Evolutionary conservation across 30 jellyfish, hydroid and myxozoan species (phyloP).

Genomic region (Pseudorhiza aurosa): DNA sequence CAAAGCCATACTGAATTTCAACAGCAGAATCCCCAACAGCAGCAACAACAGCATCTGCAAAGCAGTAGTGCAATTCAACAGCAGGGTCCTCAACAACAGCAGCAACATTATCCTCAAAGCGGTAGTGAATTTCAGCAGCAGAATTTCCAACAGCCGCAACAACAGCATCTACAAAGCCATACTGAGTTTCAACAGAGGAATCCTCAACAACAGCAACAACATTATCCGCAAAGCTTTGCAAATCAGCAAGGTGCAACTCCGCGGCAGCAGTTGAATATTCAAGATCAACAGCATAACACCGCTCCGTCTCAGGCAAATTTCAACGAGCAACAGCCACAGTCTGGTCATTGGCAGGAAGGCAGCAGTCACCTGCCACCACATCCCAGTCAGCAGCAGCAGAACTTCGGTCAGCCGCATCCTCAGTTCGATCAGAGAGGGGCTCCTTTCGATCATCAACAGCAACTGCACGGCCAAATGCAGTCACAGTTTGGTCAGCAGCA

Average conservation of each 20-base stretch:
- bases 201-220: not conserved
- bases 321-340: conserved; percentile 27
- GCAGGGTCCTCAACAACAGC: conserved; percentile 15
- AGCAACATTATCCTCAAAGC: conserved; percentile 4
- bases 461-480: conserved; percentile 8
- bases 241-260: too few relatives aligned
- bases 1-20: not conserved
- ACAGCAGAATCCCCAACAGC: conserved; percentile 9
- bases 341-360: conserved; percentile 4
- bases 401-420: not conserved
- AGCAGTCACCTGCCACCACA: not conserved
- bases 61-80: too few relatives aligned
- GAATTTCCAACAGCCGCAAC: not conserved
- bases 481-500: conserved; percentile 22
- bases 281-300: not conserved
- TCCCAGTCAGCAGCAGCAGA: conserved; percentile 1
- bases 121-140: not conserved
- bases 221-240: not conserved
- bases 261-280: not conserved
- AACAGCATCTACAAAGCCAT: not conserved
- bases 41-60: conserved; percentile 11
- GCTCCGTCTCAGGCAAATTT: not conserved
- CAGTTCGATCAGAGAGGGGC: conserved; percentile 19
- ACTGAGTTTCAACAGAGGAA: not conserved
- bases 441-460: not conserved